Percentiles rank a stretch among this genome's conserved stretches.
Conservation (phyloP, 2,797 vertebrate species). For the Ficedula albicollis region DNA sequence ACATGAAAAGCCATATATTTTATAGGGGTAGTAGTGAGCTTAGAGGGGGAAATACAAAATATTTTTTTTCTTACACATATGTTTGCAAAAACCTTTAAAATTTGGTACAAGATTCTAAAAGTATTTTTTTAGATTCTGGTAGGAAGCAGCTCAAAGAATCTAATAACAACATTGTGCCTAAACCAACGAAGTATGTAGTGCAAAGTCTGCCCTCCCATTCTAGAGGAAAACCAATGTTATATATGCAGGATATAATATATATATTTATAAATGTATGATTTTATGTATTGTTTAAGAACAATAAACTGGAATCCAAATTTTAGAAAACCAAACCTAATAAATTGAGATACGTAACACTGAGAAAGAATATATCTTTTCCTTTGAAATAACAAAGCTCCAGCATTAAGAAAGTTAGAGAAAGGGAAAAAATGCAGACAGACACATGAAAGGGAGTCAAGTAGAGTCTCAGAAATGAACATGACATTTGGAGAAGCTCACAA, state of each 20-base stretch:
- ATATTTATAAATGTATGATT: constrained; percentile 76
- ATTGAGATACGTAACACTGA: constrained; percentile 11
- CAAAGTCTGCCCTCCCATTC: constrained; percentile 54
- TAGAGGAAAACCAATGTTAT: constrained; percentile 63
- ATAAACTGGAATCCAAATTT: constrained; percentile 77
- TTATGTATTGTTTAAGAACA: constrained; percentile 70
- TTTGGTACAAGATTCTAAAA: constrained; percentile 65
- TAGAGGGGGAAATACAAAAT: constrained; percentile 41
- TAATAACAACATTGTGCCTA: constrained; percentile 54
- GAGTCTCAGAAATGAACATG: background rate
- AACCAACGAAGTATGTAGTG: background rate
- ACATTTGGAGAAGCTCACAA: constrained; percentile 1
- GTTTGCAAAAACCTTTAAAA: constrained; percentile 58
- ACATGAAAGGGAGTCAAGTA: background rate
- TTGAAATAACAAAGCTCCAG: constrained; percentile 24
- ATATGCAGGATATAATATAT: constrained; percentile 75
- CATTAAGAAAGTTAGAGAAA: background rate
- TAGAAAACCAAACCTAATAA: constrained; percentile 35
- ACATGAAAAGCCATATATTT: constrained; percentile 79
- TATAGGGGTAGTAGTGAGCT: constrained; percentile 61
- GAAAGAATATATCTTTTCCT: constrained; percentile 53
- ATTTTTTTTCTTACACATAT: constrained; percentile 68
- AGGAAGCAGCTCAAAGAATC: constrained; percentile 61
- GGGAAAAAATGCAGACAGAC: background rate
- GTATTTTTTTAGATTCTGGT: constrained; percentile 71